phyloP scores from a whole-genome alignment of 2,888 invertebrate species.

The Ophion obscuratus region DNA sequence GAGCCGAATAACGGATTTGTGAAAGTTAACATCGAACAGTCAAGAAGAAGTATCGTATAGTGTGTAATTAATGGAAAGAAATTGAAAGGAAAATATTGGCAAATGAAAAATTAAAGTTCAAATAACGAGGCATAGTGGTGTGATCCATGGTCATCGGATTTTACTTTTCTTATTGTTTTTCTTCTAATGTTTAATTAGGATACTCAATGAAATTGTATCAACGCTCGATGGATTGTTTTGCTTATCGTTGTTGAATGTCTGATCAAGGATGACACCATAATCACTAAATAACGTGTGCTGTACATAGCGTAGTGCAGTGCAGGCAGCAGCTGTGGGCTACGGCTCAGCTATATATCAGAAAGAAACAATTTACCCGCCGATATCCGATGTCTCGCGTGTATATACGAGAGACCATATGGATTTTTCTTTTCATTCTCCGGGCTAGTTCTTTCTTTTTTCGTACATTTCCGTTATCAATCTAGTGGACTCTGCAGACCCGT shows the following conservation, averaged over 20 bases:
- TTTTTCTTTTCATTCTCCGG: constrained; percentile 10
- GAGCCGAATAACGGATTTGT: constrained; percentile 76
- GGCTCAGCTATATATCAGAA: constrained; percentile 78
- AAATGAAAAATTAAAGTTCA: constrained; percentile 78
- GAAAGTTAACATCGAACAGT: constrained; percentile 81
- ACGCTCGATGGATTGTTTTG: not conserved
- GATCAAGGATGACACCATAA: constrained; percentile 78
- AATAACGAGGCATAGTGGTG: constrained; percentile 77
- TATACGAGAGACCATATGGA: constrained; percentile 19
- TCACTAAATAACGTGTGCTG: constrained; percentile 80
- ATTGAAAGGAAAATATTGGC: constrained; percentile 70
- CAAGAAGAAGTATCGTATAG: constrained; percentile 73
- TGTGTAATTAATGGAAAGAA: constrained; percentile 65
- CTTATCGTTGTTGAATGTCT: constrained; percentile 32
- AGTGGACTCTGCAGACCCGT: constrained; percentile 78
- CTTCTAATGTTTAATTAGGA: not conserved
- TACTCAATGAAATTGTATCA: not conserved
- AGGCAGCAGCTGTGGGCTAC: constrained; percentile 83
- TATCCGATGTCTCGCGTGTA: constrained; percentile 33
- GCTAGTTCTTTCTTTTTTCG: constrained; percentile 36
- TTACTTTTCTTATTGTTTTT: not conserved
- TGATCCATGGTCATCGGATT: constrained; percentile 73
- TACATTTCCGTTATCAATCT: constrained; percentile 72
- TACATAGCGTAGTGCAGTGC: constrained; percentile 84
- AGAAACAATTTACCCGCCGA: constrained; percentile 76